Conservation (phyloP, 2,888 invertebrate genomes). For the Barypeithes pellucidus region DNA sequence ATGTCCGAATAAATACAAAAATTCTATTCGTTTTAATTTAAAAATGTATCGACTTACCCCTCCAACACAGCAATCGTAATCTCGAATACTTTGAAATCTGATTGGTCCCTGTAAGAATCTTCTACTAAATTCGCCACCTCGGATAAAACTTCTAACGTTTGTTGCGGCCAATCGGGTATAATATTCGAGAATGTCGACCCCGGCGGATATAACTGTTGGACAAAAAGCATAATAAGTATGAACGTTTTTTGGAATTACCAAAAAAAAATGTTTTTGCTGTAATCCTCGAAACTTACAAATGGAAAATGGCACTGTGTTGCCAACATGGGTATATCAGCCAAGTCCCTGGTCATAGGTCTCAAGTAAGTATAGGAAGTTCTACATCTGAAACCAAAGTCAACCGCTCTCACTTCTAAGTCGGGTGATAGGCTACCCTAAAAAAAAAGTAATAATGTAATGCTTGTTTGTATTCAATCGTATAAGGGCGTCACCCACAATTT, state of each 20-base stretch:
- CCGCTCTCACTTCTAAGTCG: constrained; percentile 57
- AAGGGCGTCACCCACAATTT: no score
- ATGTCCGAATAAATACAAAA: no score
- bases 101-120: constrained; percentile 19
- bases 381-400: constrained; percentile 60
- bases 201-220: constrained; percentile 60
- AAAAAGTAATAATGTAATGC: no score
- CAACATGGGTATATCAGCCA: constrained; percentile 58
- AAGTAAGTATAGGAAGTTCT: constrained; percentile 56
- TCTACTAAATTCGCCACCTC: constrained; percentile 52
- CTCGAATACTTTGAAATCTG: constrained; percentile 48
- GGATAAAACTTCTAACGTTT: constrained; percentile 51
- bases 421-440: constrained; percentile 56
- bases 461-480: no score
- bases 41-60: constrained; percentile 44
- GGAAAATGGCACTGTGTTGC: constrained; percentile 61
- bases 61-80: constrained; percentile 53
- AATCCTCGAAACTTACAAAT: constrained; percentile 49
- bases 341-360: constrained; percentile 53
- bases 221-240: no score
- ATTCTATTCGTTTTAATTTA: no score
- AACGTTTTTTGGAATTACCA: no score
- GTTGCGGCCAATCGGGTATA: constrained; percentile 57
- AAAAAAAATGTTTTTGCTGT: constrained; percentile 9
- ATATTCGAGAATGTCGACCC: constrained; percentile 54